phyloP scores from a whole-genome alignment of 2,888 invertebrate genomes.

The Hesperia comma region DNA sequence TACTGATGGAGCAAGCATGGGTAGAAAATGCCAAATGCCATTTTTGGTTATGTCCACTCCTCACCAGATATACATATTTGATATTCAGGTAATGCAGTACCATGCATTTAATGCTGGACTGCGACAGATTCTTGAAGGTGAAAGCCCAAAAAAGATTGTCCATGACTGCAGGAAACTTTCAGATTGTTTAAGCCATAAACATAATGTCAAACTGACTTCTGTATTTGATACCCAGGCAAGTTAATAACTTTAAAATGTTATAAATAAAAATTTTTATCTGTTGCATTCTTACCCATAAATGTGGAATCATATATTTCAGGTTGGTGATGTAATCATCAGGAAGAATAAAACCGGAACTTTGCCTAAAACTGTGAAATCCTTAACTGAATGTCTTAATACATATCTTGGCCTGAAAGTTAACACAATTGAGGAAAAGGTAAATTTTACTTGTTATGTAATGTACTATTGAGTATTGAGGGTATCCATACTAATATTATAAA shows the following conservation, averaged over 20 bases:
- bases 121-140: slow-evolving; percentile 72
- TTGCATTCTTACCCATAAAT: too few relatives aligned
- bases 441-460: neutral
- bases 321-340: slow-evolving; percentile 74
- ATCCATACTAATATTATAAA: neutral
- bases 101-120: slow-evolving; percentile 80
- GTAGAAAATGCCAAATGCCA: slow-evolving; percentile 78
- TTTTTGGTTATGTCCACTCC: slow-evolving; percentile 74
- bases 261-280: too few relatives aligned
- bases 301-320: slow-evolving; percentile 58
- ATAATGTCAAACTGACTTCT: slow-evolving; percentile 80
- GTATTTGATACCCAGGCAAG: slow-evolving; percentile 85
- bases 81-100: slow-evolving; percentile 76
- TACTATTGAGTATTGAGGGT: too few relatives aligned
- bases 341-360: slow-evolving; percentile 70
- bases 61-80: slow-evolving; percentile 77
- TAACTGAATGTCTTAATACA: slow-evolving; percentile 69
- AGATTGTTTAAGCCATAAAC: slow-evolving; percentile 84
- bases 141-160: slow-evolving; percentile 80
- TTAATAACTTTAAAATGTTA: too few relatives aligned
- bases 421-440: slow-evolving; percentile 70
- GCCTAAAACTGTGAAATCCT: slow-evolving; percentile 66
- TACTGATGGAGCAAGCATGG: slow-evolving; percentile 78
- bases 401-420: slow-evolving; percentile 73
- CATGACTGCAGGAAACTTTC: slow-evolving; percentile 84